Percentiles rank a stretch among this genome's conserved stretches.
phyloP scores from a whole-genome alignment of 35 echinoderm and acorn worm genomes.

The Apostichopus parvimensis region DNA sequence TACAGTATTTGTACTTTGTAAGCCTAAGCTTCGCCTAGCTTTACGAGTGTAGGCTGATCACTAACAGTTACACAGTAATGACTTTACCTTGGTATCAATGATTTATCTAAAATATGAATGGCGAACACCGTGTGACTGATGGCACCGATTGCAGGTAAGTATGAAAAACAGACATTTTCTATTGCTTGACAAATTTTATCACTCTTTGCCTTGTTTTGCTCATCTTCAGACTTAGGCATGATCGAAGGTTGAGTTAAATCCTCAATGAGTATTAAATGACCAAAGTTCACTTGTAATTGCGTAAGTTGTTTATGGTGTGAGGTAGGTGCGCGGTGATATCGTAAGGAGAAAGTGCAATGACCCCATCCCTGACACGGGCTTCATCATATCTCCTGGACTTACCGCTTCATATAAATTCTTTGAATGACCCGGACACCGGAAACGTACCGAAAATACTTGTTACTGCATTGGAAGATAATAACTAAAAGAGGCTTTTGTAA shows the following conservation, averaged over 20 bases:
- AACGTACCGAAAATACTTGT: too few species aligned
- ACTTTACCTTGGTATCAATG: constrained; percentile 73
- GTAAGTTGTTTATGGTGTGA: not conserved
- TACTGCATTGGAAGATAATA: too few species aligned
- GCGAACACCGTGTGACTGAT: constrained; percentile 83
- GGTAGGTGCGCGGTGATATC: not conserved
- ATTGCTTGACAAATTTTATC: constrained; percentile 45
- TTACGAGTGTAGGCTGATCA: not conserved
- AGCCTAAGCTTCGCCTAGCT: not conserved
- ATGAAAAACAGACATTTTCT: constrained; percentile 59
- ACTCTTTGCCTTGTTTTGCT: not conserved
- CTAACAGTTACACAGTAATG: not conserved
- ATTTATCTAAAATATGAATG: constrained; percentile 82
- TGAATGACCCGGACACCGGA: too few species aligned
- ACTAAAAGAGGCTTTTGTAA: too few species aligned
- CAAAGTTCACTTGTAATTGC: not conserved
- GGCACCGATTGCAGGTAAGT: constrained; percentile 73
- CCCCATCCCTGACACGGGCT: too few species aligned
- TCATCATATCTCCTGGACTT: too few species aligned
- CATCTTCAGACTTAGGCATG: constrained; percentile 15
- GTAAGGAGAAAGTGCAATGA: not conserved
- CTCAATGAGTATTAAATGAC: not conserved
- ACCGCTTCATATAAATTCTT: too few species aligned
- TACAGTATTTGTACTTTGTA: not conserved
- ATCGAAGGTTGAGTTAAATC: not conserved